Conservation (phyloP, 2,888 invertebrate genomes). For the Spilosoma lubricipeda region DNA sequence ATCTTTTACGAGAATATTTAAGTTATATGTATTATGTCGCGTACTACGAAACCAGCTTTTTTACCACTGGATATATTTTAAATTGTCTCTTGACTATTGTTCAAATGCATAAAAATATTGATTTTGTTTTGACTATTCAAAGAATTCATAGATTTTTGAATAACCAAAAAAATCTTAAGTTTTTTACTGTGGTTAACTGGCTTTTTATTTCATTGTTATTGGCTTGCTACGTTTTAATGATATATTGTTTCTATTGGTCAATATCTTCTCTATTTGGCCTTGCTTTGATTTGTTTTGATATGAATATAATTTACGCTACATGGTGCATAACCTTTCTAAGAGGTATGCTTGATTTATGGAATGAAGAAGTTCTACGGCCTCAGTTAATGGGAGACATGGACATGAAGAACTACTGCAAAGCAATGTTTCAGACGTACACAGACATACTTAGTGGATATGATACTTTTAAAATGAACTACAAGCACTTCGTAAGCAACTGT, state of each 20-base stretch:
- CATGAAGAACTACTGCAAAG: background rate
- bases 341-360: conserved; percentile 31
- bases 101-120: conserved; percentile 20
- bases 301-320: conserved; percentile 26
- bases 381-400: background rate
- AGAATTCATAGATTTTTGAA: conserved; percentile 21
- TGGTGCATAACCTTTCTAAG: conserved; percentile 28
- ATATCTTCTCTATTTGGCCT: conserved; percentile 5
- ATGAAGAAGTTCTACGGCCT: conserved; percentile 7
- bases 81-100: conserved; percentile 12
- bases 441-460: conserved; percentile 26
- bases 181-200: conserved; percentile 20
- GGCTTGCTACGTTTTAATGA: background rate
- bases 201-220: background rate
- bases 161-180: background rate
- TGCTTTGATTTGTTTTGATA: conserved; percentile 13
- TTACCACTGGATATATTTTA: conserved; percentile 12
- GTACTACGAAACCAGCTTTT: conserved; percentile 17
- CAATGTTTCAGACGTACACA: conserved; percentile 17
- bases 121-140: conserved; percentile 35
- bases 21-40: conserved; percentile 1
- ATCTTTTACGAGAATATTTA: background rate
- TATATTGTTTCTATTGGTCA: conserved; percentile 4
- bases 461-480: conserved; percentile 13
- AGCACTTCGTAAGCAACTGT: conserved; percentile 27